A percentile compares a stretch with the other conserved stretches of the same genome.
Conservation (phyloP, 1,140 invertebrate genomes). For the Maniola jurtina region DNA sequence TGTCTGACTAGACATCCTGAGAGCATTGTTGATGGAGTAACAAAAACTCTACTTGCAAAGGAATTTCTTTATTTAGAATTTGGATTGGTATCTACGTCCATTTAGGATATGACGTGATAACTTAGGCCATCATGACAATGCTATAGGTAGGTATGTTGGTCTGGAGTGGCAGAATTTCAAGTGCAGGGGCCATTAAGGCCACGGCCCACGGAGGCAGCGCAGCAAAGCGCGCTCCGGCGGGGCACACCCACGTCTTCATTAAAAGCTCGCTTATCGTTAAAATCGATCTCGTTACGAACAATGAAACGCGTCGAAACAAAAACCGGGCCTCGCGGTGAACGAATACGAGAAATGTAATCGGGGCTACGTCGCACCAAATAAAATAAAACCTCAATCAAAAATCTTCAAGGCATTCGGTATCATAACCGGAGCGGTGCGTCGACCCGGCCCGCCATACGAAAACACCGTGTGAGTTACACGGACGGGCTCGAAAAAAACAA, state of each 20-base stretch:
- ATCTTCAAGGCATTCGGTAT: slow-evolving; percentile 67
- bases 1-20: too few relatives aligned
- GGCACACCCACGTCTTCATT: slow-evolving; percentile 71
- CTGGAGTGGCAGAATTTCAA: slow-evolving; percentile 20
- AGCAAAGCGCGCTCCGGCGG: slow-evolving; percentile 31
- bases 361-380: slow-evolving; percentile 61
- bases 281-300: slow-evolving; percentile 74
- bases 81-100: not conserved
- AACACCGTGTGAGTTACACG: slow-evolving; percentile 61
- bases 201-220: slow-evolving; percentile 7
- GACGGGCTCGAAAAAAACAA: slow-evolving; percentile 51
- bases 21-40: too few relatives aligned
- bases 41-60: too few relatives aligned
- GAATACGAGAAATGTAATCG: slow-evolving; percentile 74
- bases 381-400: slow-evolving; percentile 76
- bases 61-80: not conserved
- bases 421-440: slow-evolving; percentile 71
- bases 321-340: slow-evolving; percentile 61
- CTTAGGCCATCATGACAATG: not conserved
- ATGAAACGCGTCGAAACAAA: slow-evolving; percentile 70
- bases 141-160: not conserved
- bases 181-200: slow-evolving; percentile 30
- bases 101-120: not conserved
- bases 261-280: slow-evolving; percentile 67
- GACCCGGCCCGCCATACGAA: slow-evolving; percentile 60